A percentile compares a stretch with the other conserved stretches of the same genome.
These are phyloP conservation scores for Stomorhina lunata DNA, from an alignment of 2,888 invertebrate species.

Conservation along the genomic window DNA sequence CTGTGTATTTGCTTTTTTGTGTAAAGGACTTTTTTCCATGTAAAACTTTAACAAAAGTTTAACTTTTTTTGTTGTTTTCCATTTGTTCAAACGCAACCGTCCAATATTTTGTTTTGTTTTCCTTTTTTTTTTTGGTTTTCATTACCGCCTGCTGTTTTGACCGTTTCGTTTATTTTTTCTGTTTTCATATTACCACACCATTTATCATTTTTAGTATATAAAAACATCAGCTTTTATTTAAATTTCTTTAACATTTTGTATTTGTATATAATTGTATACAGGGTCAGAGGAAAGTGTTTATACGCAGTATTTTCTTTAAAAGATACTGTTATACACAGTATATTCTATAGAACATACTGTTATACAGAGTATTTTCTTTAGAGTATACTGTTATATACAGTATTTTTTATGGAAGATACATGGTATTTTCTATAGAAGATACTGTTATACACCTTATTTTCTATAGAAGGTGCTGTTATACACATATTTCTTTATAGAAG, in stretches of 20 bases:
- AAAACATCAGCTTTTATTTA: slow-evolving; percentile 62
- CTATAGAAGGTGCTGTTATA: too few species aligned
- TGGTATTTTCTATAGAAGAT: too few species aligned
- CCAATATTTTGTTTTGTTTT: slow-evolving; percentile 29
- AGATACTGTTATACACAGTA: too few species aligned
- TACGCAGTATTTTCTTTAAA: too few species aligned
- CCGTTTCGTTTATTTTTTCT: slow-evolving; percentile 68
- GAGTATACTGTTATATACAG: too few species aligned
- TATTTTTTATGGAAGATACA: too few species aligned
- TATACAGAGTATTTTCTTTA: too few species aligned
- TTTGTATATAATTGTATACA: slow-evolving; percentile 58
- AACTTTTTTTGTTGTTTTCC: slow-evolving; percentile 62
- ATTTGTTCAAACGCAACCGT: slow-evolving; percentile 32
- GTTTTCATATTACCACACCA: slow-evolving; percentile 75
- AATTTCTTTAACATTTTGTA: slow-evolving; percentile 56
- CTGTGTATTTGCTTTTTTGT: slow-evolving; percentile 5
- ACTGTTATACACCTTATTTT: too few species aligned
- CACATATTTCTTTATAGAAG: too few species aligned
- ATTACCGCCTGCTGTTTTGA: slow-evolving; percentile 73
- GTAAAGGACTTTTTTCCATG: slow-evolving; percentile 22
- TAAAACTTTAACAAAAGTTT: slow-evolving; percentile 52
- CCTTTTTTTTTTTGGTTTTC: slow-evolving; percentile 64
- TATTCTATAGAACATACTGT: too few species aligned
- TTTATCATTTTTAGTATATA: slow-evolving; percentile 75
- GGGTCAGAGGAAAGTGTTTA: slow-evolving; percentile 44